phyloP scores from a whole-genome alignment of 1,140 invertebrate genomes.

The Maconellicoccus hirsutus region DNA sequence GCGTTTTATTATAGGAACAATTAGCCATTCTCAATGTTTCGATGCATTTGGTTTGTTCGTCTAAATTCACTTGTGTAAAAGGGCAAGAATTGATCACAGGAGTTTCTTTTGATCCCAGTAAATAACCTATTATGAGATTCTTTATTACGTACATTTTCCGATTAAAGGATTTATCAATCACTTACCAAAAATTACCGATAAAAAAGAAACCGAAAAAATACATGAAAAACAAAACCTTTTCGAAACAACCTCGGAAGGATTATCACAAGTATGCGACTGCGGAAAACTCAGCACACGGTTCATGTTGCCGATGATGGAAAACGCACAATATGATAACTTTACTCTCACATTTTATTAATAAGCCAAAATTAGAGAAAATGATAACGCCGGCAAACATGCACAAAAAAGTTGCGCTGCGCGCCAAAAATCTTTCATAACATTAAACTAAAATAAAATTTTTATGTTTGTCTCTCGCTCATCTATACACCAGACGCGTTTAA shows the following conservation, averaged over 20 bases:
- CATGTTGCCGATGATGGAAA: background rate
- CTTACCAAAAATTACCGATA: background rate
- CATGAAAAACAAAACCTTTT: background rate
- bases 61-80: too few relatives aligned
- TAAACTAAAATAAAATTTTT: conserved; percentile 1
- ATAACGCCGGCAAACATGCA: conserved; percentile 2
- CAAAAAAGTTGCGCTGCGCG: background rate
- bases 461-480: background rate
- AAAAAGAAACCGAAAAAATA: background rate
- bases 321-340: background rate
- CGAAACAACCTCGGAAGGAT: background rate
- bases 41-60: too few relatives aligned
- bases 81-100: background rate
- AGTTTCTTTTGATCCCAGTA: background rate
- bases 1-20: too few relatives aligned
- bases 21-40: too few relatives aligned
- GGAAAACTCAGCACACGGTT: background rate
- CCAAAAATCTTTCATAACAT: conserved; percentile 5
- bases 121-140: conserved; percentile 1
- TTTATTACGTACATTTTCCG: too few relatives aligned
- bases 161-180: background rate
- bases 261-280: background rate
- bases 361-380: background rate
- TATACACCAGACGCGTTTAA: background rate
- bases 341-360: background rate